Evolutionary conservation across 1,140 invertebrate genomes (phyloP), one percentile per base, ranked within the genome.

Genomic region (Protaetia brevitarsis): DNA sequence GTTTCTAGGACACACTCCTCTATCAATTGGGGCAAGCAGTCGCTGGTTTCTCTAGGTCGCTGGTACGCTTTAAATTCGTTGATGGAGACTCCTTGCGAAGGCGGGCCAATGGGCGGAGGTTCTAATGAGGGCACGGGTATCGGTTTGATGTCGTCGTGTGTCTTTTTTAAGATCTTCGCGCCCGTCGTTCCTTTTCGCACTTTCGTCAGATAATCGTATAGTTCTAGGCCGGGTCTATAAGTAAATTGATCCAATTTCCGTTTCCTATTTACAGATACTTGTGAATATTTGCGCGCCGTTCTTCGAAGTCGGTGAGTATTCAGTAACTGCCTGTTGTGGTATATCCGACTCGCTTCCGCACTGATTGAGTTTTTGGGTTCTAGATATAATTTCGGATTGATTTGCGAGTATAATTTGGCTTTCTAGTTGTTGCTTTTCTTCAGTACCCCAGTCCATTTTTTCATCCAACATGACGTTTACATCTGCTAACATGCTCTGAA

Each of bases 1-100:
- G 92, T 90, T 76, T 96, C 93, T 68, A 96, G 81, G 58, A 92
- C 88, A 77, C 94, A 94, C 76, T 96, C 93, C 79, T 96, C 94
- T 59, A 95, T 87, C 37, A 94, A 78, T 73, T 91, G 88, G 23
- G 91, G 89, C 65, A 87, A 85, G 79, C 89, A 93, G 79, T 95
- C 92, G 69, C 65, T 72, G 2, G 73, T 73, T 36, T 76, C 75
- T 37, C 71, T 70, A 8, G 73, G 71, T 62, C 72, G 64, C n/a
- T 64, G 62, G 51, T 74, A 72, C 26, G 70, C 64, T 56, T 66
- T 75, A 56, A 76, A 75, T 59, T 76, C 72, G 6, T 73, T 72
- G 21, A 77, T 76, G 23, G 66, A 59, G 29, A 78, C 66, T 7
- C 68, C 76, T 57, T 79, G 71, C 11, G 77, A 72, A 34, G 81